Percentiles rank a stretch among this genome's conserved stretches.
phyloP scores from a whole-genome alignment of 2,888 invertebrate species.

The Strigamia transsilvanica region DNA sequence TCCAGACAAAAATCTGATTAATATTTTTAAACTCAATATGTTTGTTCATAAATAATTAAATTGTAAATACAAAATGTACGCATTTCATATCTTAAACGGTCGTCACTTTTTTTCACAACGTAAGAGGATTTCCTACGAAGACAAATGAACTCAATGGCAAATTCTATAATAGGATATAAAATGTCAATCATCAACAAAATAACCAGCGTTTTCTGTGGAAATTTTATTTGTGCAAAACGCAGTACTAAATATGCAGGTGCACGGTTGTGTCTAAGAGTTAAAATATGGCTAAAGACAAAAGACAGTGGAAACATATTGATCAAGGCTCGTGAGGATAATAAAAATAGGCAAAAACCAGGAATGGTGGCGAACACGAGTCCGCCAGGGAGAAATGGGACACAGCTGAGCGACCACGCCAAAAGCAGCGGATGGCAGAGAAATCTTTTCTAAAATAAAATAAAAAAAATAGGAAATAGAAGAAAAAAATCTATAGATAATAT shows the following conservation, averaged over 20 bases:
- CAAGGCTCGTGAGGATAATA: conserved; percentile 44
- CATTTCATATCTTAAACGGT: conserved; percentile 3
- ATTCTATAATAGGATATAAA: conserved; percentile 42
- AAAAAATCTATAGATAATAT: conserved; percentile 39
- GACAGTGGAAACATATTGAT: conserved; percentile 39
- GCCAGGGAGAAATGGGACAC: conserved; percentile 38
- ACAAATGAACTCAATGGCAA: conserved; percentile 18
- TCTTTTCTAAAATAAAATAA: background rate
- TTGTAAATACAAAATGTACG: background rate
- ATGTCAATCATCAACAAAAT: conserved; percentile 19
- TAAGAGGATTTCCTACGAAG: conserved; percentile 17
- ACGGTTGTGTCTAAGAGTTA: background rate
- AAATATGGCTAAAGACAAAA: conserved; percentile 42
- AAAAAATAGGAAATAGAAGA: background rate
- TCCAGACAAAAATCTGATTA: too few relatives aligned
- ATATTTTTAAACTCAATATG: background rate
- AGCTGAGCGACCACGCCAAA: conserved; percentile 44
- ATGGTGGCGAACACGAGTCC: conserved; percentile 44
- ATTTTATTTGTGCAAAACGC: conserved; percentile 24
- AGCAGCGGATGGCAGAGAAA: conserved; percentile 32
- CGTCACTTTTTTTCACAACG: conserved; percentile 12
- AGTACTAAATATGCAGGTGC: conserved; percentile 39
- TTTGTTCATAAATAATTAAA: background rate
- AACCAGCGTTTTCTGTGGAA: background rate
- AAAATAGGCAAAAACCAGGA: conserved; percentile 42